Base-by-base conservation (phyloP, 2,888 invertebrate genomes). In the Parnassius glacialis region DNA sequence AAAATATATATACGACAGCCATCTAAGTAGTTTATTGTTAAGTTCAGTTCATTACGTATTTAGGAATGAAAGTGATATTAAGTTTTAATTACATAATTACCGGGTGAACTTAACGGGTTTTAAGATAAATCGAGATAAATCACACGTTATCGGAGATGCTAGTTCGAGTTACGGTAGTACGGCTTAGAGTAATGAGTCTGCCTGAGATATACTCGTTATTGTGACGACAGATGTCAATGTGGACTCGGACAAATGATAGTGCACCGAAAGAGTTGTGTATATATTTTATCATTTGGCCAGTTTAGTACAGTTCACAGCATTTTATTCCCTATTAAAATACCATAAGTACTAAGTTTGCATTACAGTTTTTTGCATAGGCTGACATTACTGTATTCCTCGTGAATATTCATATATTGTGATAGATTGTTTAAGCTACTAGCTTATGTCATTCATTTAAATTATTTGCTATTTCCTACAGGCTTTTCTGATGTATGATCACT, bases 161-260 rank as follows among this genome's bases (percentile, higher is more conserved):
- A 67, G 70, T 75, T 83, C 78, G 77, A 80, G 72, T 76, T 73
- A 73, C 73, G 74, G 74, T 77, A 69, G 80, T 76, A 76, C 68
- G 71, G 73, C 65, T 79, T 76, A 81, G 81, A 84, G 78, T 86
- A 86, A 84, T 80, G 85, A 84, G 75, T 71, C 68, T 67, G 70
- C 73, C 71, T 66, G 72, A 79, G 84, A 86, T 85, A 84, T 84
- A 85, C 84, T 81, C 75, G 86, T 86, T 84, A 70, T 67, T 44
- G 56, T 67, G 76, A 68, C 78, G 84, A 86, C 86, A 84, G 83
- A 86, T 81, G 86, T 85, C 86, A 84, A 76, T 68, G 71, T 64
- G 70, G 75, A 78, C 77, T 75, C 62, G 72, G 81, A 87, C 85
- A 85, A 87, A 87, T 86, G 85, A 83, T 84, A 83, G 75, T 67